Conservation (phyloP, 1,140 invertebrate genomes). For the Zaprionus capensis region DNA sequence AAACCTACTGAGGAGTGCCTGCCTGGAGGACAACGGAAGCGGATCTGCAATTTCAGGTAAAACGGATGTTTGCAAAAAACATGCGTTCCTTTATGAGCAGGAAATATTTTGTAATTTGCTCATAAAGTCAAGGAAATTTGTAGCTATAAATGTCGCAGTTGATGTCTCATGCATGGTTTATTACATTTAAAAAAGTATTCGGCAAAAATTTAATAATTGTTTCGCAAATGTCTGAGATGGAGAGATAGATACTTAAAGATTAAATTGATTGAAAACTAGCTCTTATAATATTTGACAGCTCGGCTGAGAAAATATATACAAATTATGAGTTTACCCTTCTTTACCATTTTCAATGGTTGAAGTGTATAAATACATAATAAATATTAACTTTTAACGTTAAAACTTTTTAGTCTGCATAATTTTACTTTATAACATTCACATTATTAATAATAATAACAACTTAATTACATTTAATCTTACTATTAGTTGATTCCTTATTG, state of each 20-base stretch:
- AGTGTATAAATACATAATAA: no score
- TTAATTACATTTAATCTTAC: no score
- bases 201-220: neutral
- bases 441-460: no score
- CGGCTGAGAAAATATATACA: no score
- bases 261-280: no score
- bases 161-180: neutral
- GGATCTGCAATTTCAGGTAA: slow-evolving; percentile 4
- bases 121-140: neutral
- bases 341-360: no score
- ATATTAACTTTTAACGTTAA: no score
- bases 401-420: no score
- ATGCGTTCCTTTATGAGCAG: neutral
- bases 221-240: neutral
- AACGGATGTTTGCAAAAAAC: neutral
- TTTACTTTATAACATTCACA: no score
- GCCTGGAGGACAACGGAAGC: neutral
- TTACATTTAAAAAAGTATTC: neutral
- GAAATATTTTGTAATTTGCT: slow-evolving; percentile 8
- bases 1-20: neutral
- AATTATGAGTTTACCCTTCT: neutral
- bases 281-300: no score
- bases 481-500: no score
- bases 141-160: neutral
- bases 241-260: no score